A percentile compares a stretch with the other conserved stretches of the same genome.
Evolutionary conservation across 92 coral and sea anemone genomes (phyloP).

Genomic region (Plumapathes pennacea): DNA sequence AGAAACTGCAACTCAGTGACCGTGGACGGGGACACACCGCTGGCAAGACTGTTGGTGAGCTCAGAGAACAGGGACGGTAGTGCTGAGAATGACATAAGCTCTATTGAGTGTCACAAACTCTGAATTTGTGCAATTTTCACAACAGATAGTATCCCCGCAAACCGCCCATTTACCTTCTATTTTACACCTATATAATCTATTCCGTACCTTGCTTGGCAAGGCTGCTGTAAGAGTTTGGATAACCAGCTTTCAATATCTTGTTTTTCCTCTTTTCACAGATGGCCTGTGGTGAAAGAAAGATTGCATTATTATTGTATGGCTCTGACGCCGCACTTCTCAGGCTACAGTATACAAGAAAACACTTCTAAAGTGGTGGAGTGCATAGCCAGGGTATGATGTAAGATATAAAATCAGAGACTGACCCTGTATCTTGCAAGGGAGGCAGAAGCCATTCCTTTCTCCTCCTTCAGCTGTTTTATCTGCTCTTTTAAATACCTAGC

Average conservation of each 20-base stretch:
- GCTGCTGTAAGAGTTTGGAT: constrained; percentile 6
- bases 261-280: constrained; percentile 86
- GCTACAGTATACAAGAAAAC: too few relatives aligned
- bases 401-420: too few relatives aligned
- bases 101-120: neutral
- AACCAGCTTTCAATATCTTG: constrained; percentile 65
- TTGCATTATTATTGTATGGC: too few relatives aligned
- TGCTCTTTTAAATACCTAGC: constrained; percentile 90
- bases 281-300: constrained; percentile 39
- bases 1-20: constrained; percentile 81
- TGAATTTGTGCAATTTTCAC: neutral
- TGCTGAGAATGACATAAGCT: constrained; percentile 3
- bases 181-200: too few relatives aligned
- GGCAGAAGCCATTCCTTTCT: constrained; percentile 58
- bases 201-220: constrained; percentile 27
- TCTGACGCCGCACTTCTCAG: too few relatives aligned
- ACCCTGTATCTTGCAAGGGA: constrained; percentile 81
- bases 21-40: constrained; percentile 56
- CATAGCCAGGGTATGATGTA: too few relatives aligned
- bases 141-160: neutral
- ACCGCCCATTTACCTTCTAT: neutral
- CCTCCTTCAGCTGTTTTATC: constrained; percentile 85
- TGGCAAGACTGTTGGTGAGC: constrained; percentile 21
- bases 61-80: constrained; percentile 67
- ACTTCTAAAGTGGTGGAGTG: too few relatives aligned